Base-by-base conservation (phyloP, 1,140 invertebrate species). In the Mamestra configurata region DNA sequence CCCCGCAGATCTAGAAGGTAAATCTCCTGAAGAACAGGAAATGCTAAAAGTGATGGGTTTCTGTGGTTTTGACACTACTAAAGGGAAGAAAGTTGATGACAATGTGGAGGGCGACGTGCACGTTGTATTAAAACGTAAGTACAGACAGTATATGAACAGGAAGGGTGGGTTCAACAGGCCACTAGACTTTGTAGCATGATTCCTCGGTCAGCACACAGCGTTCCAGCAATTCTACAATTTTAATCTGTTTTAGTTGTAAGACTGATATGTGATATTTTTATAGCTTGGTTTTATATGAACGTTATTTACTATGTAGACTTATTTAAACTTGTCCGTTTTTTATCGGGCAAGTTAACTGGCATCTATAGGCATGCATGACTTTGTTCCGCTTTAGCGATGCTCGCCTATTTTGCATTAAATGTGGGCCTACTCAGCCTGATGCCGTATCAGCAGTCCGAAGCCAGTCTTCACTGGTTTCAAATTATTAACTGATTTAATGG, bases 111-210 rank as follows among this genome's bases (percentile, higher is more conserved):
- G 98, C 22, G 97, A 97, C 27, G 98, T 99, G 79, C 99, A 99
- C 94, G 98, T 99, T 72, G 98, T 99, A 75, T 96, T 99, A 66
- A 99, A 99, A 96, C 96, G 99, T 88, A 99, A 99, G 95, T 99
- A 99, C 93, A 97, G 99, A 87, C 99, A 99, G 95, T 99, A 99
- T 89, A 99, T 99, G 99, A 99, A 99, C 95, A 96, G 99, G 77
- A 99, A 99, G 95, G 99, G 99, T 83, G 99, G 99, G 78, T 99
- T 99, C 95, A 99, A 99, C 93, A 96, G 99, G 90, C 99, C 99
- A 46, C 95, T 99, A 66, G 99, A 99, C 95, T 98, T 98, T 96
- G 98, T 99, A 59, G 98, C 98, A 81, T 98, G 61, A 68, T 35
- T 13, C 10, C 46, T 64, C 57, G 22, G 59, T 53, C 8, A 49